A percentile compares a stretch with the other conserved stretches of the same genome.
Evolutionary conservation across 2,888 invertebrate genomes (phyloP).

Genomic region (Drosophila aldrichi): DNA sequence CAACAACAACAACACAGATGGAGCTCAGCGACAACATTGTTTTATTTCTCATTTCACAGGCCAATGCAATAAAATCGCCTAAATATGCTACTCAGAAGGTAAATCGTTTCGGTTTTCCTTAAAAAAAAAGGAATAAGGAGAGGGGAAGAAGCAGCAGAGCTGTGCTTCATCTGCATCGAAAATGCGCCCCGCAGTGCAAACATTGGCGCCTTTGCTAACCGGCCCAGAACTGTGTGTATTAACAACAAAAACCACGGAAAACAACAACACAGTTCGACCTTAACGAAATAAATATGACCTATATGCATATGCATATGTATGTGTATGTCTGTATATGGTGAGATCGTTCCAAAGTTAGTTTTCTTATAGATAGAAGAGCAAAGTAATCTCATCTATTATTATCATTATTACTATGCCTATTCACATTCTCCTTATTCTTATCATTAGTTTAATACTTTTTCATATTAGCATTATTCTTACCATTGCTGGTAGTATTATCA

Average conservation of each 20-base stretch:
- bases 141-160: slow-evolving; percentile 1
- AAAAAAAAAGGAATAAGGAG: slow-evolving; percentile 3
- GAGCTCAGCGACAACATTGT: slow-evolving; percentile 69
- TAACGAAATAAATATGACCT: slow-evolving; percentile 15
- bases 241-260: not conserved
- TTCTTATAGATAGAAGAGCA: too few species aligned
- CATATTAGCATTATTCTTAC: not conserved
- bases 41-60: slow-evolving; percentile 77
- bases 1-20: slow-evolving; percentile 34
- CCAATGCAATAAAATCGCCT: slow-evolving; percentile 69
- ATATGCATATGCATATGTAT: not conserved
- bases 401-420: not conserved
- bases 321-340: not conserved
- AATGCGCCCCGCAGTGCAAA: slow-evolving; percentile 80
- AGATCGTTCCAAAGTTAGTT: not conserved
- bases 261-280: not conserved
- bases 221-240: slow-evolving; percentile 2
- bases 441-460: not conserved
- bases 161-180: slow-evolving; percentile 67
- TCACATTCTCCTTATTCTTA: not conserved
- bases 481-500: too few species aligned
- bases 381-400: too few species aligned
- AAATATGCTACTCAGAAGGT: slow-evolving; percentile 60
- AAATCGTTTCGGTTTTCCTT: slow-evolving; percentile 60
- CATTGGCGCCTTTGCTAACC: slow-evolving; percentile 80